Percentiles rank a stretch among this genome's conserved stretches.
Evolutionary conservation across 2,113 vertebrate species (phyloP).

Genomic region (Peromyscus polionotus): DNA sequence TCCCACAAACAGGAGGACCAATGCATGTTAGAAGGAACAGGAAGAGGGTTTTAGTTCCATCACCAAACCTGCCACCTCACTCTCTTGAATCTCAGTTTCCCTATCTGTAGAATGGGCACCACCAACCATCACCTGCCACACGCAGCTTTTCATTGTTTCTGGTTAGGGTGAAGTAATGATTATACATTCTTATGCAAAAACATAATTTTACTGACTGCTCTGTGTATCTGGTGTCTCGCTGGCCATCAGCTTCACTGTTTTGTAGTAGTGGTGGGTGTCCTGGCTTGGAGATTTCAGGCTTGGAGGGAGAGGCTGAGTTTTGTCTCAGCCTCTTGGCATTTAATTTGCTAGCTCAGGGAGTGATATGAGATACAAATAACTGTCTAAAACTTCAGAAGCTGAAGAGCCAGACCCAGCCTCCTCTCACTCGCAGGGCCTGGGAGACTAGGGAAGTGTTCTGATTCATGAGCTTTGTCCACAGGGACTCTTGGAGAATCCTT

Average conservation of each 20-base stretch:
- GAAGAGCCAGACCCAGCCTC: neutral
- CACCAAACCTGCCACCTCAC: neutral
- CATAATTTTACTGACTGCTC: neutral
- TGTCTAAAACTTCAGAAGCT: neutral
- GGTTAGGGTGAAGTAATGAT: neutral
- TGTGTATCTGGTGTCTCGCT: neutral
- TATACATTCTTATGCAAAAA: neutral
- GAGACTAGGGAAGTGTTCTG: neutral
- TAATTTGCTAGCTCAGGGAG: conserved; percentile 58
- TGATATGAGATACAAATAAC: conserved; percentile 15
- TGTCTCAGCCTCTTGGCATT: conserved; percentile 34
- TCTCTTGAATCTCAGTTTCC: neutral
- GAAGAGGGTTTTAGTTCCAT: neutral
- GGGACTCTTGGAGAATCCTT: neutral
- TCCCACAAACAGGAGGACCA: neutral
- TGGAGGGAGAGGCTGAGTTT: neutral
- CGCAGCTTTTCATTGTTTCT: neutral
- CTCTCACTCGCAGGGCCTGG: neutral
- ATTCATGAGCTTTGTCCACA: neutral
- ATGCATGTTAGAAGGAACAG: neutral
- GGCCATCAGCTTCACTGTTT: neutral
- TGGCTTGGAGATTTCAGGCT: neutral
- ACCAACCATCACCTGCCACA: neutral
- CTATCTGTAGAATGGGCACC: neutral
- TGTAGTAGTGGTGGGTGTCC: neutral